phyloP scores from a whole-genome alignment of 2,888 invertebrate genomes.

The Drosophila austrosaltans region DNA sequence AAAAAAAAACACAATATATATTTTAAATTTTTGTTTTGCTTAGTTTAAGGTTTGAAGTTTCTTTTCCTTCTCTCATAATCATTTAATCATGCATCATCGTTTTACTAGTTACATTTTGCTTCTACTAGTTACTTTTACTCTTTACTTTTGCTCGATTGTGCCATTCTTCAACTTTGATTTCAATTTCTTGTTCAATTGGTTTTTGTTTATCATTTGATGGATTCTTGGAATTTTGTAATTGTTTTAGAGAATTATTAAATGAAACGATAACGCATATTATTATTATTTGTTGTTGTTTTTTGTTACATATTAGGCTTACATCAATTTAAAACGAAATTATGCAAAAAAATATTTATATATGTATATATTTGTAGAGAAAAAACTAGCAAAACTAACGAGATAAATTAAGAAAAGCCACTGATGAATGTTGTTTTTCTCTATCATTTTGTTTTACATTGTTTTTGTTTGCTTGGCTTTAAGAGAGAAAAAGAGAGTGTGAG shows the following conservation, averaged over 20 bases:
- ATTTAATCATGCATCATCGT: background rate
- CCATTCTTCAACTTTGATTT: background rate
- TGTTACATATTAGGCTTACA: constrained; percentile 1
- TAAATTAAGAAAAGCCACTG: constrained; percentile 3
- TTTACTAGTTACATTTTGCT: constrained; percentile 2
- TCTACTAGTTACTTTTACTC: constrained; percentile 10
- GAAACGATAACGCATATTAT: constrained; percentile 36
- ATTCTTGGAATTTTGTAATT: constrained; percentile 68
- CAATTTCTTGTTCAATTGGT: constrained; percentile 26
- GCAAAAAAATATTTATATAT: no score
- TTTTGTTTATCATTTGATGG: background rate
- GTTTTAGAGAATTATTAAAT: constrained; percentile 79
- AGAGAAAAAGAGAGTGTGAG: background rate
- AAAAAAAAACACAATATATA: constrained; percentile 24
- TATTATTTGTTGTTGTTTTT: background rate
- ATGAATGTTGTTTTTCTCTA: constrained; percentile 6
- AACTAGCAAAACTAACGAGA: constrained; percentile 10
- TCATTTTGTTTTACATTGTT: background rate
- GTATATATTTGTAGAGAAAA: background rate
- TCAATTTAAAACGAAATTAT: background rate
- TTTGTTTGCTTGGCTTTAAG: background rate
- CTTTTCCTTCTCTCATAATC: constrained; percentile 4
- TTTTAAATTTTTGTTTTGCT: constrained; percentile 7
- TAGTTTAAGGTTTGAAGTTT: constrained; percentile 3
- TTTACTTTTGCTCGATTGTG: constrained; percentile 10